Evolutionary conservation across 2,113 vertebrate species (phyloP), one percentile per base, ranked within the genome.

Genomic region (Protobothrops flavoviridis): DNA sequence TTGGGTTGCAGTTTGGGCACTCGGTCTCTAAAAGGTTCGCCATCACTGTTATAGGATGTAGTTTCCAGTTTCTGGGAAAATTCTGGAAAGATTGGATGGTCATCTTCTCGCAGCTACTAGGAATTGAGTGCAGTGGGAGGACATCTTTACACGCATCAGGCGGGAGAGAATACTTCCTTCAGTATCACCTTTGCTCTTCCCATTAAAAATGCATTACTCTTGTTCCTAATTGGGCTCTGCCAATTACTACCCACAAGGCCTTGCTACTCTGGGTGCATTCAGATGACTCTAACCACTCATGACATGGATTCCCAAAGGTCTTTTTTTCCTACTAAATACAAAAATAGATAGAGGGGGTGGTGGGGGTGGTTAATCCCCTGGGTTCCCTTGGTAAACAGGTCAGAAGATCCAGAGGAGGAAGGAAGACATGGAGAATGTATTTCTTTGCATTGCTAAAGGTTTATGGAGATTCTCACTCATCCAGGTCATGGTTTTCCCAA

Each of bases 241-340:
- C 53, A 98, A 98, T 43, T 98, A 98, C 97, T 98, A 98, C 97
- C 97, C 97, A 97, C 81, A 93, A 95, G 96, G 94, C 97, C 96
- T 97, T 96, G 93, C 91, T 97, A 96, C 92, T 90, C 92, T 74
- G 96, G 96, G 96, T 95, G 97, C 97, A 98, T 97, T 97, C 98
- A 97, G 96, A 98, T 97, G 96, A 95, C 92, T 91, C 91, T 96
- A 97, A 96, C 97, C 98, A 98, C 96, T 97, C 97, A 97, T 97
- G 97, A 94, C 59, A 81, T 55, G 56, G 87, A 26, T 5, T 55
- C 86, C 81, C 33, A 45, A 85, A 45, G 81, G 81, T 21, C 21
- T 45, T 85, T 85, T 50, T 85, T 45, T 45, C 26, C 85, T 24
- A 48, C 3, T 45, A 86, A 86, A 48, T 24, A 86, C 23, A 86